Percentiles rank a stretch among this genome's conserved stretches.
phyloP scores from a whole-genome alignment of 1,140 invertebrate species.

The Meloidogyne exigua region DNA sequence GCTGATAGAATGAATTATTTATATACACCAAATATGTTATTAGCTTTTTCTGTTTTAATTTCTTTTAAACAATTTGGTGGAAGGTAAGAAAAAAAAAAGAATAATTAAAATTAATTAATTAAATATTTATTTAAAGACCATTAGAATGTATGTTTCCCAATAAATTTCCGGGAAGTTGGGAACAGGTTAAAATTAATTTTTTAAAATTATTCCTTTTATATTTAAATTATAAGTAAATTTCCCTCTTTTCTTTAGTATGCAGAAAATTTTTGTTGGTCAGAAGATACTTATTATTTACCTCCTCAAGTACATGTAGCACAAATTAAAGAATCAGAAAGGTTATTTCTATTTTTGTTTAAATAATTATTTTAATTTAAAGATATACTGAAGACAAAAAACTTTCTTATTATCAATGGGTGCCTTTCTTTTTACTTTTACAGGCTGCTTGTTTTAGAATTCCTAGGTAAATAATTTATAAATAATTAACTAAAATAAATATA shows the following conservation, averaged over 20 bases:
- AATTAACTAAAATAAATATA: too few relatives aligned
- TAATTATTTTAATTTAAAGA: too few relatives aligned
- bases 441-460: constrained; percentile 66
- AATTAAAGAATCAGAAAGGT: constrained; percentile 44
- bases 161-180: constrained; percentile 60
- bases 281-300: constrained; percentile 60
- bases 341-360: too few relatives aligned
- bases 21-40: constrained; percentile 57
- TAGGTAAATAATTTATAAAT: constrained; percentile 58
- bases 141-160: constrained; percentile 57
- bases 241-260: constrained; percentile 55
- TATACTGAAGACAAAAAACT: constrained; percentile 50
- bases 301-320: constrained; percentile 54
- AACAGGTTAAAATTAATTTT: too few relatives aligned
- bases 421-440: constrained; percentile 65
- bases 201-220: too few relatives aligned
- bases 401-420: constrained; percentile 65
- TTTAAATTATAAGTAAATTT: too few relatives aligned
- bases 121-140: constrained; percentile 39
- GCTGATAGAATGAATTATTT: constrained; percentile 60
- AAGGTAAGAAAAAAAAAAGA: constrained; percentile 20
- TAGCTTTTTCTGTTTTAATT: constrained; percentile 61
- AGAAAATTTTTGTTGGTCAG: constrained; percentile 63
- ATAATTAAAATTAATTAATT: too few relatives aligned
- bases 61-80: constrained; percentile 58